Evolutionary conservation across 2,797 vertebrate species (phyloP).

Genomic region (Periparus ater): DNA sequence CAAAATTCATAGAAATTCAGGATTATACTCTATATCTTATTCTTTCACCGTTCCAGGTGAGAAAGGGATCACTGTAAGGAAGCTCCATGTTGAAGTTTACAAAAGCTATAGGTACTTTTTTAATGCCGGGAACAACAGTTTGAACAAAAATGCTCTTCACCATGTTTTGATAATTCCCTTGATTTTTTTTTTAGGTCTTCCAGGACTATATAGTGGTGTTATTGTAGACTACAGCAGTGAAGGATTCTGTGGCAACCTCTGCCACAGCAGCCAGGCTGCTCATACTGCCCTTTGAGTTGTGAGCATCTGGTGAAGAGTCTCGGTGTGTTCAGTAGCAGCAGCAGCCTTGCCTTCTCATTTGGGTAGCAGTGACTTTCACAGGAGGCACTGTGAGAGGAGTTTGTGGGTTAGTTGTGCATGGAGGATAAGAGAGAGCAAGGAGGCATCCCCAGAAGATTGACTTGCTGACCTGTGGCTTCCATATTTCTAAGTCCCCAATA

Average conservation of each 20-base stretch:
- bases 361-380: neutral
- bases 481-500: neutral
- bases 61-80: neutral
- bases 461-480: neutral
- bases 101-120: neutral
- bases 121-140: neutral
- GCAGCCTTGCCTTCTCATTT: neutral
- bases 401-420: neutral
- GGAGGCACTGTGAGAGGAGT: neutral
- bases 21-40: neutral
- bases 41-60: accelerated
- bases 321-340: neutral
- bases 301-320: neutral
- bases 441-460: neutral
- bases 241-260: neutral
- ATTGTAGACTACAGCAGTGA: neutral
- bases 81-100: neutral
- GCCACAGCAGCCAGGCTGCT: neutral
- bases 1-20: neutral
- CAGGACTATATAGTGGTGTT: neutral
- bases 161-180: neutral
- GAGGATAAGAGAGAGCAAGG: neutral
- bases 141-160: neutral
- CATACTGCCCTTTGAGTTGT: neutral
- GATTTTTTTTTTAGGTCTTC: neutral